phyloP scores from a whole-genome alignment of 53 echinoderm and acorn worm species.

The Paracentrotus lividus region DNA sequence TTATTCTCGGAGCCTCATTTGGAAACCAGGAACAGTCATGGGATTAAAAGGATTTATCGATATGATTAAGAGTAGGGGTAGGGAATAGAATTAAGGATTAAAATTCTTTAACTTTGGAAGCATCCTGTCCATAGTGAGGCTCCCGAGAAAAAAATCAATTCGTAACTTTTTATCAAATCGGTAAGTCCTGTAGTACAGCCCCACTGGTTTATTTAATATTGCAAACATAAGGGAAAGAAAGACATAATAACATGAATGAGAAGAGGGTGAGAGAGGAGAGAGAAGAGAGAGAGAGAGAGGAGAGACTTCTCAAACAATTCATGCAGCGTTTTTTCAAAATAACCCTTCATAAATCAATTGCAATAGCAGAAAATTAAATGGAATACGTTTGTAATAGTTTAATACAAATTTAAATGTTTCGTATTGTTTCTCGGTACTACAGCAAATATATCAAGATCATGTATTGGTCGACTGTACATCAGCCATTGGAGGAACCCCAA shows the following conservation, averaged over 20 bases:
- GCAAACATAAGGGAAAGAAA: too few species aligned
- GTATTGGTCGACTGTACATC: conserved; percentile 97
- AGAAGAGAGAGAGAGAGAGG: not conserved
- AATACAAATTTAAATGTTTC: not conserved
- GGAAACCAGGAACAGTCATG: too few species aligned
- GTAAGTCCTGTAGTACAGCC: too few species aligned
- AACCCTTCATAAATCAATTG: not conserved
- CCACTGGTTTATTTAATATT: too few species aligned
- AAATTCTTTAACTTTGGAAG: too few species aligned
- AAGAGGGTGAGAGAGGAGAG: not conserved
- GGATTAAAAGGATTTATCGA: too few species aligned
- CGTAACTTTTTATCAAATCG: too few species aligned
- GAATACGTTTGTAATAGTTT: not conserved
- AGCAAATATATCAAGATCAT: conserved; percentile 97
- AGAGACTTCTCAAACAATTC: not conserved
- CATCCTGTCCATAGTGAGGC: too few species aligned
- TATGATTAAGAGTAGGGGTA: too few species aligned
- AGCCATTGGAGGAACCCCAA: conserved; percentile 89
- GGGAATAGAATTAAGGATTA: too few species aligned
- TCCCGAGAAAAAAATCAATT: too few species aligned
- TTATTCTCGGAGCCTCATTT: too few species aligned
- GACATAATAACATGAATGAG: not conserved
- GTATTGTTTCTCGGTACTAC: not conserved
- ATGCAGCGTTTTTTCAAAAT: not conserved
- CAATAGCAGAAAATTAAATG: not conserved